Base-by-base conservation (phyloP, 2,113 vertebrate genomes). In the Geococcyx californianus region DNA sequence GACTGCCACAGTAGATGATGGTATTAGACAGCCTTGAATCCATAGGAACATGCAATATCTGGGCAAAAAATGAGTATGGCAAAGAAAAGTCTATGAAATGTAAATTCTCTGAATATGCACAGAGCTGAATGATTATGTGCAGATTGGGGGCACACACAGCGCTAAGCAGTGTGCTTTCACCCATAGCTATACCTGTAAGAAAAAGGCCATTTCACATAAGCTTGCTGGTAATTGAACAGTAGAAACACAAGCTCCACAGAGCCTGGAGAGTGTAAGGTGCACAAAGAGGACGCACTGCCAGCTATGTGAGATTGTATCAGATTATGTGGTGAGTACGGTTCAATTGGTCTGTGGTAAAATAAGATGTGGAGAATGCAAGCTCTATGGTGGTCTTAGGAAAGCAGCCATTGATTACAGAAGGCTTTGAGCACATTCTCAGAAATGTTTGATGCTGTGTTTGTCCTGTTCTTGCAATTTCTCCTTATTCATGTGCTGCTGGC, bases 221-320 rank as follows among this genome's bases (percentile, higher is more conserved):
- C 42, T 79, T 20, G 8, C 67, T 31, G 14, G 34, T 16, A 56
- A 54, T 31, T 20, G 52, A 70, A 56, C 12, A 25, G 24, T 4
- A 55, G 52, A 15, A 75, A 55, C 49, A 8, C 55, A 49, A 69
- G 31, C 8, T 59, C 10, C 0, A 0, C 1, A 0, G n/a, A 66
- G 77, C 36, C 52, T 79, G 67, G 34, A 51, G 67, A 70, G 26
- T 7, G 23, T 66, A 20, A 13, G 29, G 51, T 66, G 76, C 67
- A n/a, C 45, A 56, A 45, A 86, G 40, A 20, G 1, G 17, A n/a
- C 36, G 4, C 26, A 11, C 55, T 80, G 77, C n/a, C 12, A 7
- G 31, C 66, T 78, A 0, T 33, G 63, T 56, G 56, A 84, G 40
- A 47, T 20, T 51, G 8, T 47, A 28, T 64, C 51, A 31, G 44